A percentile compares a stretch with the other conserved stretches of the same genome.
Evolutionary conservation across 1,140 invertebrate genomes (phyloP).

Genomic region (Physella acuta): DNA sequence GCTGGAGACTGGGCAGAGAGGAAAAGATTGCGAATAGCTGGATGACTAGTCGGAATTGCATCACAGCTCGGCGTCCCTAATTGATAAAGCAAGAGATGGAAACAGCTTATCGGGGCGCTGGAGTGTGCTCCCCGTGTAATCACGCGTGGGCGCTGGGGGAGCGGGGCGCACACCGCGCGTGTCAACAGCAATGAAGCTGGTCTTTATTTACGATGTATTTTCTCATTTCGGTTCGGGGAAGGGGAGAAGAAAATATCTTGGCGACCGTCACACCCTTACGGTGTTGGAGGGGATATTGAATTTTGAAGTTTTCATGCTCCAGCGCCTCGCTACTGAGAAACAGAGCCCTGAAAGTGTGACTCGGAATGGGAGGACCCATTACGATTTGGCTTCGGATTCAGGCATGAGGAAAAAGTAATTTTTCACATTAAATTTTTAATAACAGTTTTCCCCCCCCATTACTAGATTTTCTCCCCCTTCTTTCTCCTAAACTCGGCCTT

Average conservation of each 20-base stretch:
- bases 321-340: background rate
- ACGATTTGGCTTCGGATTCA: conserved; percentile 7
- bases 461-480: conserved; percentile 1
- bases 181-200: conserved; percentile 13
- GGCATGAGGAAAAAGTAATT: conserved; percentile 20
- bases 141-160: conserved; percentile 6
- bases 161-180: conserved; percentile 12
- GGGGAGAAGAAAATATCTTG: conserved; percentile 13
- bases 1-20: too few relatives aligned
- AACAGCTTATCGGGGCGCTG: conserved; percentile 18
- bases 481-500: background rate
- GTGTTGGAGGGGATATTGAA: conserved; percentile 21
- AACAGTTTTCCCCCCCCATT: conserved; percentile 10
- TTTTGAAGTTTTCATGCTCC: conserved; percentile 24
- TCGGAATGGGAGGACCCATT: conserved; percentile 19
- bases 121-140: conserved; percentile 15
- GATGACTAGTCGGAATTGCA: too few relatives aligned
- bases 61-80: conserved; percentile 19
- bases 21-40: too few relatives aligned
- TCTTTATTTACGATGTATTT: conserved; percentile 22
- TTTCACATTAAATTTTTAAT: conserved; percentile 28
- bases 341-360: conserved; percentile 7
- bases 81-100: conserved; percentile 21
- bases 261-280: conserved; percentile 6
- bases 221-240: conserved; percentile 12